These are phyloP conservation scores for Synodontis membranacea DNA, from an alignment of 2,113 vertebrate genomes.

Conservation along the genomic window DNA sequence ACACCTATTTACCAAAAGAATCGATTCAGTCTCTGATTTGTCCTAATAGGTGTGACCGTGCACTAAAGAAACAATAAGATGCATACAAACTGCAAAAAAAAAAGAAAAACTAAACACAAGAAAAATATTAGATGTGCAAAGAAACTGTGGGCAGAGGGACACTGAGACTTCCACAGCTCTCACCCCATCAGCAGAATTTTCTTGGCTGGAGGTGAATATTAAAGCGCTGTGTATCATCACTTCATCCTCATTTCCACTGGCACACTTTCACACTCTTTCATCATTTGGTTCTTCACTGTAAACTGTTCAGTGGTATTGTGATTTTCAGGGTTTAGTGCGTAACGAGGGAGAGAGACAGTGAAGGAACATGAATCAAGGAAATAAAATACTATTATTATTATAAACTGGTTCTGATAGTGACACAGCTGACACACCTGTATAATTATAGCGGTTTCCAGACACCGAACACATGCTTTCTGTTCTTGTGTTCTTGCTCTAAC, in stretches of 20 bases:
- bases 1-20: not conserved
- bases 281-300: not conserved
- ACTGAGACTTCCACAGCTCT: not conserved
- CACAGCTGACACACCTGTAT: not conserved
- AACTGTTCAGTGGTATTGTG: not conserved
- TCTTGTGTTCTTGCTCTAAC: too few species aligned
- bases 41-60: not conserved
- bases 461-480: too few species aligned
- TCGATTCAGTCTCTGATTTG: not conserved
- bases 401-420: not conserved
- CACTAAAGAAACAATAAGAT: not conserved
- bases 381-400: not conserved
- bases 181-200: not conserved
- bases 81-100: not conserved
- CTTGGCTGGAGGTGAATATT: conserved; percentile 3
- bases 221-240: not conserved
- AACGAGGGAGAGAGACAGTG: not conserved
- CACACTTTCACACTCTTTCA: conserved; percentile 27
- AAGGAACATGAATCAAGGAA: not conserved
- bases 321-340: not conserved
- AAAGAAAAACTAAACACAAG: not conserved
- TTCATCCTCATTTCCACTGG: conserved; percentile 11
- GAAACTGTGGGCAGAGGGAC: not conserved
- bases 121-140: not conserved
- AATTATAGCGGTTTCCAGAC: not conserved